These are phyloP conservation scores for Paedocypris sp. DNA, from an alignment of 2,113 vertebrate species.

Conservation along the genomic window DNA sequence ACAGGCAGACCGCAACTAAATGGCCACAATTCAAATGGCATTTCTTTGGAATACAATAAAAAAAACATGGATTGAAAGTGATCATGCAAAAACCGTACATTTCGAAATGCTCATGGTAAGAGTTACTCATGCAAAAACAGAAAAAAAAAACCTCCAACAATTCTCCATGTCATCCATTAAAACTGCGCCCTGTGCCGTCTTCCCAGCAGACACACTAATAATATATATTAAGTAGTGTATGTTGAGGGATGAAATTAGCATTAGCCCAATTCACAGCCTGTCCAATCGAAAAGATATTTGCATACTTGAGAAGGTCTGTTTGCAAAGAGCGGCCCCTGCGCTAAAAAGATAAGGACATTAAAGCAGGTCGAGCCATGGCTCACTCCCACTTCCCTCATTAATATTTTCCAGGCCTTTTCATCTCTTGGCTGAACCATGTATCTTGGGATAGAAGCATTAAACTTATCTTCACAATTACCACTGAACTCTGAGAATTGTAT, in stretches of 20 bases:
- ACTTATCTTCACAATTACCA: constrained; percentile 51
- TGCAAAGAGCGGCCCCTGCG: constrained; percentile 44
- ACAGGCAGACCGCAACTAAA: too few relatives aligned
- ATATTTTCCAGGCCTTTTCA: constrained; percentile 39
- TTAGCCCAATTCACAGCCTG: constrained; percentile 30
- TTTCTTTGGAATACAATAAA: too few relatives aligned
- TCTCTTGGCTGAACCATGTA: constrained; percentile 40
- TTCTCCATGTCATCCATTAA: constrained; percentile 40
- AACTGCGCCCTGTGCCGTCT: constrained; percentile 29
- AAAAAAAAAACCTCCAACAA: constrained; percentile 21
- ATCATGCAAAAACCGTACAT: too few relatives aligned
- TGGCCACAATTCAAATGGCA: too few relatives aligned
- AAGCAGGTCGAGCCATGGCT: constrained; percentile 42
- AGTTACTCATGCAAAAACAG: too few relatives aligned
- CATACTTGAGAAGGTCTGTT: constrained; percentile 41
- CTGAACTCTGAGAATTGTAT: constrained; percentile 31
- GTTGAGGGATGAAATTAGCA: constrained; percentile 45
- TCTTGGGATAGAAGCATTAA: constrained; percentile 43
- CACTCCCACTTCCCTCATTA: constrained; percentile 35
- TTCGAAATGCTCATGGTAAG: too few relatives aligned
- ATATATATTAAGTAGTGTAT: constrained; percentile 46
- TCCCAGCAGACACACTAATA: constrained; percentile 40
- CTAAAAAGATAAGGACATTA: constrained; percentile 54
- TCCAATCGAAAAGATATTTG: constrained; percentile 42
- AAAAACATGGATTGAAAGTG: too few relatives aligned